phyloP scores from a whole-genome alignment of 2,797 vertebrate genomes.

The Notolabrus celidotus region DNA sequence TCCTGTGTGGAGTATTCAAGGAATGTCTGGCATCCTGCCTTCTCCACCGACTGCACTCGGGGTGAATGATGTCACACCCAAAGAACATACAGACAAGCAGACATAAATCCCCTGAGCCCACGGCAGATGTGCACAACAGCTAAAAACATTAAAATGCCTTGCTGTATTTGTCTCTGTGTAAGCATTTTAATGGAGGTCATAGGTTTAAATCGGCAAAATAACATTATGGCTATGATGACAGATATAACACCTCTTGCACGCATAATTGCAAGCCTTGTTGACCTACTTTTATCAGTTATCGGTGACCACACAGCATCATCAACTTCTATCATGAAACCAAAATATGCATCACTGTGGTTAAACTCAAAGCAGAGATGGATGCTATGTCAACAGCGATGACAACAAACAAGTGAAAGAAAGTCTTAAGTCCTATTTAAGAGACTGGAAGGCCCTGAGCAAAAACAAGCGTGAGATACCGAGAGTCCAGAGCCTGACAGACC shows the following conservation, averaged over 20 bases:
- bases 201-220: background rate
- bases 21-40: conserved; percentile 78
- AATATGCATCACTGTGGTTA: background rate
- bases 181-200: background rate
- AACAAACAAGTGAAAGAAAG: background rate
- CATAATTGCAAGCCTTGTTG: background rate
- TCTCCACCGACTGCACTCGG: conserved; percentile 51
- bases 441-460: conserved; percentile 2
- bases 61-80: conserved; percentile 72
- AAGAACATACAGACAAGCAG: conserved; percentile 41
- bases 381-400: background rate
- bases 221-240: background rate
- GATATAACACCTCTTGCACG: background rate
- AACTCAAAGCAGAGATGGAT: background rate
- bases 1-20: conserved; percentile 76
- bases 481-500: background rate
- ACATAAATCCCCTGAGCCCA: conserved; percentile 35
- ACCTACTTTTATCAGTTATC: conserved; percentile 2
- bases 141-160: background rate
- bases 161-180: background rate
- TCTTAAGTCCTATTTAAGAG: background rate
- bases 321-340: background rate
- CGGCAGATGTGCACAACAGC: conserved; percentile 23
- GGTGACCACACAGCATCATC: background rate
- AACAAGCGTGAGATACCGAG: conserved; percentile 29